phyloP scores from a whole-genome alignment of 2,113 vertebrate genomes.

The Centropristis striata region DNA sequence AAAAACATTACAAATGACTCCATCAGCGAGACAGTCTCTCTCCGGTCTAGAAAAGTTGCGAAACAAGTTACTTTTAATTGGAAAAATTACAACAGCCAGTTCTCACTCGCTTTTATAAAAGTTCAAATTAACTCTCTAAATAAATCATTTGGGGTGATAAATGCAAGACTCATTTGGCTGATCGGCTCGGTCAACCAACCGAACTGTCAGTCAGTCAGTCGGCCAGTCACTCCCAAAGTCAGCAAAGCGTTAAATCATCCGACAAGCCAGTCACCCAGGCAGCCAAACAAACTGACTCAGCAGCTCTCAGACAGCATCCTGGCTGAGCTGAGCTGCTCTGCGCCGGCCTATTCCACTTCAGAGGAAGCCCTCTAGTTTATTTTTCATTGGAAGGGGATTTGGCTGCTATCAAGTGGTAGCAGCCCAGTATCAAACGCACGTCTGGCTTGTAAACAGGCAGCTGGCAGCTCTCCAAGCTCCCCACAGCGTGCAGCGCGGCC shows the following conservation, averaged over 20 bases:
- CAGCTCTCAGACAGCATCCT: slow-evolving; percentile 56
- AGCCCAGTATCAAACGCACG: slow-evolving; percentile 72
- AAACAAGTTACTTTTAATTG: slow-evolving; percentile 14
- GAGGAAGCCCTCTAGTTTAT: slow-evolving; percentile 69
- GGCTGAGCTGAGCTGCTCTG: slow-evolving; percentile 41
- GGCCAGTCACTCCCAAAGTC: slow-evolving; percentile 20
- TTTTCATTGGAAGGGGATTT: slow-evolving; percentile 79
- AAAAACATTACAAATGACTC: background rate
- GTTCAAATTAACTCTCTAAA: background rate
- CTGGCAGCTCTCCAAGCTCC: slow-evolving; percentile 80
- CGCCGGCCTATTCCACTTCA: slow-evolving; percentile 64
- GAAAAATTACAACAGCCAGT: slow-evolving; percentile 7
- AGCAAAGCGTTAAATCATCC: slow-evolving; percentile 35
- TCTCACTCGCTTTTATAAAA: background rate
- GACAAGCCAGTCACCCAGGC: slow-evolving; percentile 8
- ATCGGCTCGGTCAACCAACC: slow-evolving; percentile 28
- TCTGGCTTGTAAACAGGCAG: slow-evolving; percentile 82
- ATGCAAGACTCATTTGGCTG: slow-evolving; percentile 4
- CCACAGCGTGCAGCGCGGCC: slow-evolving; percentile 55
- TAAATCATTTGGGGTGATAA: slow-evolving; percentile 13
- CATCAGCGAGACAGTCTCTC: background rate
- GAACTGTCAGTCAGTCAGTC: background rate
- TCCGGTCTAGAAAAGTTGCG: slow-evolving; percentile 5
- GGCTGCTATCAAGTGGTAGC: slow-evolving; percentile 77
- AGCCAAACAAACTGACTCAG: slow-evolving; percentile 66